A percentile compares a stretch with the other conserved stretches of the same genome.
Conservation (phyloP, 2,888 invertebrate species). For the Zonitis immaculata region DNA sequence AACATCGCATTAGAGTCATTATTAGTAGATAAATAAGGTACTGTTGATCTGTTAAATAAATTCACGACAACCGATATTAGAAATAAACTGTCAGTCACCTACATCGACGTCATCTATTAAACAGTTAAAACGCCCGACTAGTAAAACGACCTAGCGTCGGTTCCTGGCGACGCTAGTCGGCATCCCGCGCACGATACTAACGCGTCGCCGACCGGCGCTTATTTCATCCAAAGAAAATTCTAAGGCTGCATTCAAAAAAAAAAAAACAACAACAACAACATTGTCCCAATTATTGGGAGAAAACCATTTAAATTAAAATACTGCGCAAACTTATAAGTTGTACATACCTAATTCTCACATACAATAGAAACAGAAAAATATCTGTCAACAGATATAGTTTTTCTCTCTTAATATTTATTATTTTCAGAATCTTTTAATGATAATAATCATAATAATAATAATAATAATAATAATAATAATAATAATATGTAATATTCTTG, state of each 20-base stretch:
- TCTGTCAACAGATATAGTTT: no score
- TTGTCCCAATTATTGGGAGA: no score
- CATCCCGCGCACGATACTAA: conserved; percentile 33
- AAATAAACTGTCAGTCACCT: background rate
- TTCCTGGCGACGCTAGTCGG: conserved; percentile 22
- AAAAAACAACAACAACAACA: no score
- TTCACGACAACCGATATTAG: background rate
- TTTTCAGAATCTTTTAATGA: no score
- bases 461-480: background rate
- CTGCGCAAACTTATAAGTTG: no score
- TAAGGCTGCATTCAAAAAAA: no score
- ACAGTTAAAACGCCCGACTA: conserved; percentile 1
- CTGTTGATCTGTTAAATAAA: background rate
- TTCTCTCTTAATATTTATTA: no score
- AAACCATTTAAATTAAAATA: no score
- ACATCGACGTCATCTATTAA: background rate
- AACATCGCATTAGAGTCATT: conserved; percentile 9
- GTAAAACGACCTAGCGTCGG: conserved; percentile 15
- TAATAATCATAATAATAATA: background rate
- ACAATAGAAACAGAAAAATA: no score
- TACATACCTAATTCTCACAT: no score
- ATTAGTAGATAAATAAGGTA: no score
- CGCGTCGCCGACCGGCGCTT: conserved; percentile 33
- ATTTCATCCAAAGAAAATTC: conserved; percentile 12
- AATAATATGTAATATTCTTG: background rate